phyloP scores from a whole-genome alignment of 2,113 vertebrate species.

The Festucalex cinctus region DNA sequence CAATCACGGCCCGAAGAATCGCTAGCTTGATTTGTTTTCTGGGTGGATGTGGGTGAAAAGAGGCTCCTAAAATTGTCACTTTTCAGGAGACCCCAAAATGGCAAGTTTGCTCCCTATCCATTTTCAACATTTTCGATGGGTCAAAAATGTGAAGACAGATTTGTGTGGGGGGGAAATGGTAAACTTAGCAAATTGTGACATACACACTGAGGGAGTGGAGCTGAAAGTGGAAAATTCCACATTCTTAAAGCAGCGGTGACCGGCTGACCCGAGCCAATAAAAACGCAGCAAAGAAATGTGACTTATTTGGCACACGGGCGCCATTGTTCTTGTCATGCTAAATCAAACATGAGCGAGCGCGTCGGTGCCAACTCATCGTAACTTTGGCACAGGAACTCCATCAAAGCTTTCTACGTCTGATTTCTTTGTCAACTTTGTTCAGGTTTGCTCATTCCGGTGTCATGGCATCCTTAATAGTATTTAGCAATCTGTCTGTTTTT shows the following conservation, averaged over 20 bases:
- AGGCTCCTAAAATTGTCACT: too few species aligned
- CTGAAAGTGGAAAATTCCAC: slow-evolving; percentile 7
- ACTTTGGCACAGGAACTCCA: slow-evolving; percentile 8
- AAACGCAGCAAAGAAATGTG: slow-evolving; percentile 1
- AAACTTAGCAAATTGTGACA: background rate
- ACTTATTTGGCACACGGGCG: background rate
- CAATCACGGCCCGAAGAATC: background rate
- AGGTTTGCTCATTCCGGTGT: background rate
- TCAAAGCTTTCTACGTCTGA: background rate
- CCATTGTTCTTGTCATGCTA: background rate
- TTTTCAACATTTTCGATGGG: slow-evolving; percentile 2
- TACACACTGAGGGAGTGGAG: background rate
- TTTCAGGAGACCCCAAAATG: too few species aligned
- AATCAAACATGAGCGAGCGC: background rate
- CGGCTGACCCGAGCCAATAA: background rate
- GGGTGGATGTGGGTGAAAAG: too few species aligned
- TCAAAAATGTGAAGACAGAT: slow-evolving; percentile 11
- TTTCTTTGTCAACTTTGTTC: background rate
- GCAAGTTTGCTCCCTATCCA: too few species aligned
- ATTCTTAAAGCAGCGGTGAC: slow-evolving; percentile 3
- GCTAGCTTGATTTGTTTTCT: too few species aligned
- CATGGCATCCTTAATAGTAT: background rate
- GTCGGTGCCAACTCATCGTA: background rate
- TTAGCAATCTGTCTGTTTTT: background rate
- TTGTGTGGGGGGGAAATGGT: too few species aligned